Conservation (phyloP, 2,888 invertebrate genomes). For the Allacma fusca region DNA sequence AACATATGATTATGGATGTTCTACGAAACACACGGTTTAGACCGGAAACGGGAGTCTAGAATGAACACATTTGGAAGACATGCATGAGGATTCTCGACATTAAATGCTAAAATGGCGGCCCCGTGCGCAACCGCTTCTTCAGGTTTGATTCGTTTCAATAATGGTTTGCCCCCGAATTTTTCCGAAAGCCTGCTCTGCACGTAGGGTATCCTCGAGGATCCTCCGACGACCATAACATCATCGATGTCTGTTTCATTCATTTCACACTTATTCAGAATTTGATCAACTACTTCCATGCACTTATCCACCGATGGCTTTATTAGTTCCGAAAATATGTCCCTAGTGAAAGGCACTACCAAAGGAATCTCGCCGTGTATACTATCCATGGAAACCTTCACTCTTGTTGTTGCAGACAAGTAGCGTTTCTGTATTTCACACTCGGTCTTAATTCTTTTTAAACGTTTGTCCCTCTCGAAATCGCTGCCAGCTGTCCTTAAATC, state of each 20-base stretch:
- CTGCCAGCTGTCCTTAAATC: constrained; percentile 1
- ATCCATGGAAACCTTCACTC: background rate
- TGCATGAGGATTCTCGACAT: too few relatives aligned
- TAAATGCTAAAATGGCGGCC: background rate
- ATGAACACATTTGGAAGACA: too few relatives aligned
- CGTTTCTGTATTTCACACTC: constrained; percentile 47
- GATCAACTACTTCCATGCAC: background rate
- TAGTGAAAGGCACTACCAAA: background rate
- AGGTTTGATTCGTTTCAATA: background rate
- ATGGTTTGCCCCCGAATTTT: background rate
- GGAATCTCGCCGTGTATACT: constrained; percentile 2
- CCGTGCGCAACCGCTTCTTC: background rate
- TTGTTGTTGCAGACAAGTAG: constrained; percentile 23
- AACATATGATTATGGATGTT: too few relatives aligned
- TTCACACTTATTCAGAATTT: background rate
- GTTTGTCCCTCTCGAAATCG: too few relatives aligned
- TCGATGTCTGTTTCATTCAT: background rate
- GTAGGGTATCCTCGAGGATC: background rate
- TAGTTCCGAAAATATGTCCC: background rate
- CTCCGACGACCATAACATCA: background rate
- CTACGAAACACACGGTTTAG: too few relatives aligned
- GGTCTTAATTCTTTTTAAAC: constrained; percentile 31
- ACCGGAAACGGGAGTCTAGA: too few relatives aligned
- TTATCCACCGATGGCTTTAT: background rate
- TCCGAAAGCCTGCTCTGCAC: background rate